phyloP scores from a whole-genome alignment of 2,113 vertebrate genomes.

The Sceloporus undulatus region DNA sequence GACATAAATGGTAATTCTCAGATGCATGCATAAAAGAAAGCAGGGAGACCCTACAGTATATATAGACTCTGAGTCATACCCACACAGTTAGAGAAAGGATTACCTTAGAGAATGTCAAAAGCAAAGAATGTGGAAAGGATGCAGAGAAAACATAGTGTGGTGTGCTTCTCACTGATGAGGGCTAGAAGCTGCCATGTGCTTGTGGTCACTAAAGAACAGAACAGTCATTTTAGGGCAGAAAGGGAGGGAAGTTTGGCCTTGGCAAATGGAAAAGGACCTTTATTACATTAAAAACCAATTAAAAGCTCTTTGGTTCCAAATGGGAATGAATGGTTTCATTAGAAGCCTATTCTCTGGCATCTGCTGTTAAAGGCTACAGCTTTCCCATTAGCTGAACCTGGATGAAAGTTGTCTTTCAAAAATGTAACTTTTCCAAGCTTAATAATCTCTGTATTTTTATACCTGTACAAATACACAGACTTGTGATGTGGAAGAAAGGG shows the following conservation, averaged over 20 bases:
- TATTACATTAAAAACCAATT: neutral
- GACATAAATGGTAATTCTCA: neutral
- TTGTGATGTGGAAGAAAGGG: neutral
- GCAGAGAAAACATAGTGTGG: neutral
- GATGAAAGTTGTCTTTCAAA: too few species aligned
- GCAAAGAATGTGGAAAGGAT: neutral
- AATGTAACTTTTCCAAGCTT: too few species aligned
- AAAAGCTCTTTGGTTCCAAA: neutral
- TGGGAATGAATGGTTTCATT: neutral
- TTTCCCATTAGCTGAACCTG: neutral
- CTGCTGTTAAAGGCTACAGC: neutral
- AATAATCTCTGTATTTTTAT: neutral
- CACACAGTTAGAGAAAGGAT: neutral
- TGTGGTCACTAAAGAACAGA: neutral
- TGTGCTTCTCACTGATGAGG: neutral
- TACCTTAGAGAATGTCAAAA: neutral
- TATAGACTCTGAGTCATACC: neutral
- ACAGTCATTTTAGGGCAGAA: slow-evolving; percentile 6
- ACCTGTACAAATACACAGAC: neutral
- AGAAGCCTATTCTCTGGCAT: neutral
- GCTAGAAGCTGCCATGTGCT: neutral
- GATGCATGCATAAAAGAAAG: neutral
- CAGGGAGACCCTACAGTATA: neutral
- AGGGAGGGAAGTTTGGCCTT: neutral
- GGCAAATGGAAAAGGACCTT: neutral